phyloP scores from a whole-genome alignment of 37 sponge, comb jelly and placozoan species.

The Bolinopsis microptera region DNA sequence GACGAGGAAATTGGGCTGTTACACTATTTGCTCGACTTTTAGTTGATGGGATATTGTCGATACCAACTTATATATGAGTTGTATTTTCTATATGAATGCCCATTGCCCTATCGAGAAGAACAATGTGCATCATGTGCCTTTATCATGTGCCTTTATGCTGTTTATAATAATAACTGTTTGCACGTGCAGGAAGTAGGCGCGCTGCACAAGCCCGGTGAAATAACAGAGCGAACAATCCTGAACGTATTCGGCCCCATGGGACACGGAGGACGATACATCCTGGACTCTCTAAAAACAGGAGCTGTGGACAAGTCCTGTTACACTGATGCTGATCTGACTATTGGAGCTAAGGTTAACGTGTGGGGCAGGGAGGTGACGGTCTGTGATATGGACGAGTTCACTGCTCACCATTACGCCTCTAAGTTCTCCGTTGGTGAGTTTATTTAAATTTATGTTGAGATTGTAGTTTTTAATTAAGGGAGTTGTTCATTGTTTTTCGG shows the following conservation, averaged over 20 bases:
- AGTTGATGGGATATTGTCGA: too few relatives aligned
- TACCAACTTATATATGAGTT: too few relatives aligned
- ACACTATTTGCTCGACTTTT: too few relatives aligned
- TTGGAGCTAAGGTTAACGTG: slow-evolving; percentile 76
- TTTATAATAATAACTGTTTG: slow-evolving; percentile 73
- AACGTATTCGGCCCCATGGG: slow-evolving; percentile 98
- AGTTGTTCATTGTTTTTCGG: background rate
- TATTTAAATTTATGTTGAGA: background rate
- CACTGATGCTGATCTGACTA: slow-evolving; percentile 83
- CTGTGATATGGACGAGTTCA: slow-evolving; percentile 95
- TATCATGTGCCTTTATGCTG: background rate
- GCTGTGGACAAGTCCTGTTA: slow-evolving; percentile 80
- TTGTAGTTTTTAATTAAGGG: background rate
- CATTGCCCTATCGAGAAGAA: too few relatives aligned
- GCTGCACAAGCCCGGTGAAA: slow-evolving; percentile 85
- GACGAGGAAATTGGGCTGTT: too few relatives aligned
- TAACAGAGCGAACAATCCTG: slow-evolving; percentile 87
- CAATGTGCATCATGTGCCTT: background rate
- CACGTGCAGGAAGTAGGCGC: slow-evolving; percentile 72
- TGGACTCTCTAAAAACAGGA: slow-evolving; percentile 94
- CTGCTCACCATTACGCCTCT: slow-evolving; percentile 82
- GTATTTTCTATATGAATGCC: too few relatives aligned
- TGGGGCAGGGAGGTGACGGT: slow-evolving; percentile 89
- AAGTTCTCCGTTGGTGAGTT: slow-evolving; percentile 86
- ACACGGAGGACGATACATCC: slow-evolving; percentile 89